Base-by-base conservation (phyloP, 1,140 invertebrate species). In the Bicyclus anynana region DNA sequence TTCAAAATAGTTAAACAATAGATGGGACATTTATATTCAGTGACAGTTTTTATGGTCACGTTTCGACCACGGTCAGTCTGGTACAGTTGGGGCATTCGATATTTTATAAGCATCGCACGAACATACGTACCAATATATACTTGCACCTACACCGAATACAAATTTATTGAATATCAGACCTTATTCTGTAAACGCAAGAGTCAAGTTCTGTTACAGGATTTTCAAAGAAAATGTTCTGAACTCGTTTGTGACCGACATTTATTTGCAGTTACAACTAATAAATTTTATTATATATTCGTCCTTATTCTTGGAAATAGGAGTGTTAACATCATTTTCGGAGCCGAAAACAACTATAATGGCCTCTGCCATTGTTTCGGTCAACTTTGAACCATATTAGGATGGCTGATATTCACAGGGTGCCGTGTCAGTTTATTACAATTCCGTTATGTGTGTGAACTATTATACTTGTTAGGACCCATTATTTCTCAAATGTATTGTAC, bases 41-140 rank as follows among this genome's bases (percentile, higher is more conserved):
- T 63, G 69, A 70, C 67, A 77, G 72, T 77, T 74, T 74, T 77
- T 74, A 74, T 65, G 51, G 72, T 72, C 72, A 77, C 71, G 69
- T 65, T 65, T 70, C 62, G 67, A 69, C 67, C 67, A 56, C 57
- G 65, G 67, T 67, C 64, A 57, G 60, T 64, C 57, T 65, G 57
- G 59, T 57, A 73, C 62, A 72, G 61, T 72, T 71, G 40, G 63
- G 54, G 57, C 60, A 65, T 72, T 63, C 62, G 49, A 62, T 74
- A 69, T 64, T 74, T 70, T 63, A 69, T 56, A 73, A 61, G 49
- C 73, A 62, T 56, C 55, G 59, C 69, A 72, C 74, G 72, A 69
- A 57, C 58, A 23, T 53, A 60, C 42, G 20, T 49, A 42, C 66
- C 60, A 66, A 52, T 35, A 42, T 53, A 33, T 52, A 37, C 40